Conservation (phyloP, 2,113 vertebrate genomes). For the Gavialis gangeticus region DNA sequence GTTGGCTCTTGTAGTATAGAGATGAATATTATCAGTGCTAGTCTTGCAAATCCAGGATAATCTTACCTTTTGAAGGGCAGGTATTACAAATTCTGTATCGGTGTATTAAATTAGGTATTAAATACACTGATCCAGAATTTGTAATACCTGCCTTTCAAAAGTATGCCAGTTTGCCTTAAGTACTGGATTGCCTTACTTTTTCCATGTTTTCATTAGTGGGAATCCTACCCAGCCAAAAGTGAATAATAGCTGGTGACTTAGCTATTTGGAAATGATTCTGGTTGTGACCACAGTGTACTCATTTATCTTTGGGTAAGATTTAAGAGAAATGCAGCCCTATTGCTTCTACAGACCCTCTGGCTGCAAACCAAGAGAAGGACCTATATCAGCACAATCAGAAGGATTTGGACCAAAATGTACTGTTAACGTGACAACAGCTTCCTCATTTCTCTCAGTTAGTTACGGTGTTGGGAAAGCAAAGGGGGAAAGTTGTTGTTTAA, state of each 20-base stretch:
- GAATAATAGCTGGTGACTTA: background rate
- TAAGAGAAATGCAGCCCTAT: background rate
- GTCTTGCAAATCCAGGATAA: background rate
- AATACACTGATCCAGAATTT: too few species aligned
- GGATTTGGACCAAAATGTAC: background rate
- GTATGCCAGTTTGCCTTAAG: background rate
- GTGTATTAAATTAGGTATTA: background rate
- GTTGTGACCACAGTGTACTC: background rate
- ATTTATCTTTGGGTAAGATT: background rate
- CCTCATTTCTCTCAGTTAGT: background rate
- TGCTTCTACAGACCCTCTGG: background rate
- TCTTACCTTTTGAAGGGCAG: background rate
- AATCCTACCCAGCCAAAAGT: background rate
- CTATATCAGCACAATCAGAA: background rate
- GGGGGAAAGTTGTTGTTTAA: background rate
- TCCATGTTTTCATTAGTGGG: background rate
- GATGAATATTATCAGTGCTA: background rate
- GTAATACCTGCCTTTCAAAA: too few species aligned
- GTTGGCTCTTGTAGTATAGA: background rate
- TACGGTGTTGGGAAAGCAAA: background rate
- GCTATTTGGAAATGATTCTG: background rate
- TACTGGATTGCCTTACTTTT: background rate
- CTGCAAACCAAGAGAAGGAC: background rate
- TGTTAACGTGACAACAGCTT: background rate
- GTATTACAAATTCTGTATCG: background rate